Evolutionary conservation across 2,888 invertebrate species (phyloP).

Genomic region (Parnassius orleans): DNA sequence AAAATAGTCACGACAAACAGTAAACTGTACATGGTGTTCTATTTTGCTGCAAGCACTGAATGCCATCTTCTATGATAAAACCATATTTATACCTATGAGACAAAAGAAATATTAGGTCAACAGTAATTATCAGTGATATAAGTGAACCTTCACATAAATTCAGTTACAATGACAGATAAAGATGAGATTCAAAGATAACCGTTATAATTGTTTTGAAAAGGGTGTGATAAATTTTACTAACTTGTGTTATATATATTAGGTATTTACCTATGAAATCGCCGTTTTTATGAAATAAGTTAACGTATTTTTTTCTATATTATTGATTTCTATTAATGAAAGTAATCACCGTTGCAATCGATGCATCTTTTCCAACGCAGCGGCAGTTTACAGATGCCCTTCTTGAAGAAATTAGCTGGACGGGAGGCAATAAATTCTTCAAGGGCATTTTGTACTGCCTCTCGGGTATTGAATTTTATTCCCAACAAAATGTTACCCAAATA

Average conservation of each 20-base stretch:
- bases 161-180: slow-evolving; percentile 51
- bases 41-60: slow-evolving; percentile 32
- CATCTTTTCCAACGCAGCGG: too few species aligned
- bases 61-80: slow-evolving; percentile 28
- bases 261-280: too few species aligned
- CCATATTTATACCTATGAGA: slow-evolving; percentile 57
- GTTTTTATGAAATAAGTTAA: too few species aligned
- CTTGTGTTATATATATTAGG: slow-evolving; percentile 7
- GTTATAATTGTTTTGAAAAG: slow-evolving; percentile 29
- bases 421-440: too few species aligned
- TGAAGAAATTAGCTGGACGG: too few species aligned
- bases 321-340: too few species aligned
- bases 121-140: slow-evolving; percentile 57
- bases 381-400: too few species aligned
- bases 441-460: too few species aligned
- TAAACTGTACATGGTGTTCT: slow-evolving; percentile 46
- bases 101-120: slow-evolving; percentile 65
- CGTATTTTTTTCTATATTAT: too few species aligned
- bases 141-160: slow-evolving; percentile 64
- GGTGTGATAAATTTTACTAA: slow-evolving; percentile 30
- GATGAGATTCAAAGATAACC: slow-evolving; percentile 33
- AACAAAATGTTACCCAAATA: too few species aligned
- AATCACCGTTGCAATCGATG: too few species aligned
- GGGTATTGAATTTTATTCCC: too few species aligned
- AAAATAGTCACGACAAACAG: slow-evolving; percentile 39